Percentiles rank a stretch among this genome's conserved stretches.
Conservation (phyloP, 2,797 vertebrate species). For the Poecile montanus region DNA sequence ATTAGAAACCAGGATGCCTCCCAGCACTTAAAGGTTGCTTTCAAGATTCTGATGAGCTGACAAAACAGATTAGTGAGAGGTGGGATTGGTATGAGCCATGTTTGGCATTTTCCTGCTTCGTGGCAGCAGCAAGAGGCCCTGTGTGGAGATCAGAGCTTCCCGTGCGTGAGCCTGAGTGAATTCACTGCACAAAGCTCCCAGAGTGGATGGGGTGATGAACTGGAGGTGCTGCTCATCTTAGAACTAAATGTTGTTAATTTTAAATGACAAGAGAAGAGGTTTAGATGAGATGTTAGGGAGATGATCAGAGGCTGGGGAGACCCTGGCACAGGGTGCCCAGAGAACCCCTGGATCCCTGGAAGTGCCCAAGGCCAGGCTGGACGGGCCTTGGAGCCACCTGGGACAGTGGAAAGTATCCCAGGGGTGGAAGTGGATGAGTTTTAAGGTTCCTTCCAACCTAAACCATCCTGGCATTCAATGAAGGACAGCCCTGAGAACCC, state of each 20-base stretch:
- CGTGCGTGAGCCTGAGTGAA: neutral
- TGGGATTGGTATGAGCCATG: neutral
- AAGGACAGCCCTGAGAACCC: too few species aligned
- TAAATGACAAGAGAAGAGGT: neutral
- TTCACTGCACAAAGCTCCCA: neutral
- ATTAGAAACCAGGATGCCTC: slow-evolving; percentile 23
- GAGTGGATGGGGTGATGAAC: neutral
- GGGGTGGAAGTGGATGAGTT: neutral
- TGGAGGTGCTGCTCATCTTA: neutral
- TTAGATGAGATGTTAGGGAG: neutral
- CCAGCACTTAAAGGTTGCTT: slow-evolving; percentile 30
- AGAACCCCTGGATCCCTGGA: neutral
- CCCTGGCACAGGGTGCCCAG: neutral
- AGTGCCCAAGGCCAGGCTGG: neutral
- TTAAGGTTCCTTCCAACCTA: neutral
- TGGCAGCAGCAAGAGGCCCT: neutral
- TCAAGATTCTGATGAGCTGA: slow-evolving; percentile 41
- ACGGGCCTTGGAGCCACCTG: fast-evolving
- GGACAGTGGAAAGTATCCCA: fast-evolving
- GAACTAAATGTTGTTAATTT: fast-evolving
- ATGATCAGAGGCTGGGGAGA: neutral
- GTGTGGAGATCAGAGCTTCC: neutral
- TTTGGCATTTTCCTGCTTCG: neutral
- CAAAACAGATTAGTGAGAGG: slow-evolving; percentile 30
- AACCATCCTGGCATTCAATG: neutral